These are phyloP conservation scores for Sylvilagus floridanus DNA, from an alignment of 2,797 vertebrate genomes.

Conservation along the genomic window DNA sequence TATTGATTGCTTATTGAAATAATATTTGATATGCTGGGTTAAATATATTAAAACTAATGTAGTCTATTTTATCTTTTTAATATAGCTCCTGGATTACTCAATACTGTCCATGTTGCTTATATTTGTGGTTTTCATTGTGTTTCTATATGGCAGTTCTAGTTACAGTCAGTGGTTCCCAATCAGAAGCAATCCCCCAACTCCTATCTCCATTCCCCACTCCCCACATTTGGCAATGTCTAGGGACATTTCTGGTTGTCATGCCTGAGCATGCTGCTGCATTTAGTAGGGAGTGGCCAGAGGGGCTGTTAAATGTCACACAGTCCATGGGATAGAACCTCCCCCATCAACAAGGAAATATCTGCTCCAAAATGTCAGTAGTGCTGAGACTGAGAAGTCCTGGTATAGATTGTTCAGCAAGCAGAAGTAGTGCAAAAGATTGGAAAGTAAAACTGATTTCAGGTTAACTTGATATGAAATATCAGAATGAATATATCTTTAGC, in stretches of 20 bases:
- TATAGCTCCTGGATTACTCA: constrained; percentile 6
- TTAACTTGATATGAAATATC: constrained; percentile 49
- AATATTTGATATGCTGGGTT: constrained; percentile 32
- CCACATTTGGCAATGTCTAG: too few relatives aligned
- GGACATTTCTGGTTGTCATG: too few relatives aligned
- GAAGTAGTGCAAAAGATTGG: background rate
- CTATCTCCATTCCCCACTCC: fast-evolving
- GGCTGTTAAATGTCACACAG: background rate
- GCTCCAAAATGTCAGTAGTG: background rate
- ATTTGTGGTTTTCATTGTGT: constrained; percentile 6
- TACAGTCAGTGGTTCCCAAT: background rate
- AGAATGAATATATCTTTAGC: background rate
- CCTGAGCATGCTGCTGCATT: background rate
- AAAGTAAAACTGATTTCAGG: background rate
- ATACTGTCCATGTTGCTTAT: background rate
- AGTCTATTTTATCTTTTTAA: constrained; percentile 6
- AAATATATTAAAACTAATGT: constrained; percentile 4
- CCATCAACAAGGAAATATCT: background rate
- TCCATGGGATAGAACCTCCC: background rate
- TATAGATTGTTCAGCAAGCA: background rate
- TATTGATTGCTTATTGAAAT: constrained; percentile 25
- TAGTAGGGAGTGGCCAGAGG: background rate
- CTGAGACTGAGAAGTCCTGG: background rate
- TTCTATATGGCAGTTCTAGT: background rate
- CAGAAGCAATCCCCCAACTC: background rate